These are phyloP conservation scores for Machaerirhynchus nigripectus DNA, from an alignment of 2,113 vertebrate genomes.

Conservation along the genomic window DNA sequence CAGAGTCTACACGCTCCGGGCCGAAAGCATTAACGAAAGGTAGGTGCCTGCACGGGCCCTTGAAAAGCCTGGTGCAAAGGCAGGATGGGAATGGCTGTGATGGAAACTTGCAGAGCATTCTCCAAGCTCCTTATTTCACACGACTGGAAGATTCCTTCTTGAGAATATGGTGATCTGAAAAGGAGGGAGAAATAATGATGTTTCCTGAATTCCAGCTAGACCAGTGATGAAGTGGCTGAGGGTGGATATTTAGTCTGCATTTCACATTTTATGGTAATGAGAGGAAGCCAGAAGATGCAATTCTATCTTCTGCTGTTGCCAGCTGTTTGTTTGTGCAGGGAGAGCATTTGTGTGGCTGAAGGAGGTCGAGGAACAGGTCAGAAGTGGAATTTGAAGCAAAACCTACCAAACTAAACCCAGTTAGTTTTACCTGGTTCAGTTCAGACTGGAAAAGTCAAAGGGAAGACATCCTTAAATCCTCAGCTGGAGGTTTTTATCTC, in stretches of 20 bases:
- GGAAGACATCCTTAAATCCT: neutral
- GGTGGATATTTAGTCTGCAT: neutral
- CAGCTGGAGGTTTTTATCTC: neutral
- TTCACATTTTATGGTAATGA: neutral
- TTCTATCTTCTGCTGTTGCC: neutral
- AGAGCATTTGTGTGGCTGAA: neutral
- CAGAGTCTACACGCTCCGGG: conserved; percentile 93
- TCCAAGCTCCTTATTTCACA: neutral
- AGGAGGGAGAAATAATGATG: neutral
- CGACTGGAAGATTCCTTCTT: neutral
- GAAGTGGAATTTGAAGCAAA: neutral
- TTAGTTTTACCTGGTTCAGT: neutral
- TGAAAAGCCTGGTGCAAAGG: neutral
- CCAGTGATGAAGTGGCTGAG: neutral
- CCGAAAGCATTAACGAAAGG: conserved; percentile 97
- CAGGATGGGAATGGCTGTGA: neutral
- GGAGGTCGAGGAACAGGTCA: neutral
- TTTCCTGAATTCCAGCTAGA: neutral
- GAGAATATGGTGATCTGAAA: neutral
- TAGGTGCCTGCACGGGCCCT: conserved; percentile 8
- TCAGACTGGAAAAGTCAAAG: neutral
- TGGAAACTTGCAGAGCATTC: neutral
- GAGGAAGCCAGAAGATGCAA: neutral
- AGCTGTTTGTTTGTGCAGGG: neutral
- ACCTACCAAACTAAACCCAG: neutral